Evolutionary conservation across 1,140 invertebrate species (phyloP).

Genomic region (Drosophila funebris): DNA sequence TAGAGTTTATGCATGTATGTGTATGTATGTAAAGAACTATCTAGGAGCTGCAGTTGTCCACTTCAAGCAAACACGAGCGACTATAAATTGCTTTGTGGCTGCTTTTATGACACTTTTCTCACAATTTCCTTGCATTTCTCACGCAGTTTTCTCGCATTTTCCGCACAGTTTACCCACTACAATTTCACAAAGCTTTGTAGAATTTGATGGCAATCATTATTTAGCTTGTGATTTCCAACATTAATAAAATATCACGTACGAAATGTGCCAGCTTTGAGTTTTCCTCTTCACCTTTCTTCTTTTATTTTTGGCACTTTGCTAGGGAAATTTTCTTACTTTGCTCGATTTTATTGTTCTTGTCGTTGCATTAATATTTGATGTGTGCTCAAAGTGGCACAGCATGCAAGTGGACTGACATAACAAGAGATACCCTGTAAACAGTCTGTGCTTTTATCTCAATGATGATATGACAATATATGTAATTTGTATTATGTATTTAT

Average conservation of each 20-base stretch:
- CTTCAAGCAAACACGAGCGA: neutral
- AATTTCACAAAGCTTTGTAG: slow-evolving; percentile 30
- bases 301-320: too few species aligned
- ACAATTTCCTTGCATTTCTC: too few species aligned
- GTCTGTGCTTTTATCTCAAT: neutral
- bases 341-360: slow-evolving; percentile 8
- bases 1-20: neutral
- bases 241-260: slow-evolving; percentile 64
- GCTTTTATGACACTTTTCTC: slow-evolving; percentile 19
- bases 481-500: too few species aligned
- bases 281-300: too few species aligned
- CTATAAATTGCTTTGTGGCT: slow-evolving; percentile 32
- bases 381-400: too few species aligned
- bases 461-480: too few species aligned
- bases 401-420: too few species aligned
- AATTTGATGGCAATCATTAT: slow-evolving; percentile 52
- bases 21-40: slow-evolving; percentile 15
- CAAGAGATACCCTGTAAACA: neutral
- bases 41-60: slow-evolving; percentile 19
- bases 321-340: neutral
- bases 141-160: slow-evolving; percentile 4
- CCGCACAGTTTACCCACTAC: neutral
- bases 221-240: slow-evolving; percentile 37
- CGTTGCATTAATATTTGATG: slow-evolving; percentile 35
- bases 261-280: slow-evolving; percentile 26